Base-by-base conservation (phyloP, 2,888 invertebrate species). In the Cheilosia vernalis region DNA sequence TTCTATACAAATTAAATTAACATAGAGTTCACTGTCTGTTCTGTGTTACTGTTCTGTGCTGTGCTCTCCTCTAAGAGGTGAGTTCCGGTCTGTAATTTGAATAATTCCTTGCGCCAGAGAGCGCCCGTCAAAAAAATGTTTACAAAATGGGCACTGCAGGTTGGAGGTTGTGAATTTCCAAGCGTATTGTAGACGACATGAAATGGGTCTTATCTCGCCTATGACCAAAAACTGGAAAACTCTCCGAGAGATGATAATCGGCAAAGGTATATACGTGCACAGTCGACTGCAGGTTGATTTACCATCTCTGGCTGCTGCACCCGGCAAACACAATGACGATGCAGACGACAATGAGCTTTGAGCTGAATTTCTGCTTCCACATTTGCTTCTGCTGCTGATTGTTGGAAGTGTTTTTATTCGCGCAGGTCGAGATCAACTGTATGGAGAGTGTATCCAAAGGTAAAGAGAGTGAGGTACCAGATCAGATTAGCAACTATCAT, bases 1-100 rank as follows among this genome's bases (percentile, higher is more conserved):
- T 85, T 81, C 76, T 56, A 85, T 80, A 81, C 81, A 85, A 85
- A 85, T 85, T 81, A 81, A 85, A 85, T 85, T 85, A 81, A 76
- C 81, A 85, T 81, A 85, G 72, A 77, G 81, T 85, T 85, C 76
- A 79, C 66, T 67, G 74, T 77, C 40, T 73, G 47, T 64, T 69
- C 33, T 72, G 37, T 33, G n/a, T n/a, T n/a, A 24, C 2, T 30
- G 7, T 30, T 1, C 9, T 30, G 30, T 30, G 30, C 30, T 30
- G 9, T 30, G 9, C 30, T 30, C 69, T 61, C 37, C 55, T 84
- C 60, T 81, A 78, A 78, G 44, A 78, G 44, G 21, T 55, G 47
- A 79, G 58, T 84, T 84, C 74, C 83, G 58, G 72, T 37, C 58
- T 72, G 66, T 63, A 85, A 81, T 85, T 85, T 85, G 60, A 85